Percentiles rank a stretch among this genome's conserved stretches.
These are phyloP conservation scores for Platynereis dumerilii DNA, from an alignment of 2,888 invertebrate species.

Conservation along the genomic window DNA sequence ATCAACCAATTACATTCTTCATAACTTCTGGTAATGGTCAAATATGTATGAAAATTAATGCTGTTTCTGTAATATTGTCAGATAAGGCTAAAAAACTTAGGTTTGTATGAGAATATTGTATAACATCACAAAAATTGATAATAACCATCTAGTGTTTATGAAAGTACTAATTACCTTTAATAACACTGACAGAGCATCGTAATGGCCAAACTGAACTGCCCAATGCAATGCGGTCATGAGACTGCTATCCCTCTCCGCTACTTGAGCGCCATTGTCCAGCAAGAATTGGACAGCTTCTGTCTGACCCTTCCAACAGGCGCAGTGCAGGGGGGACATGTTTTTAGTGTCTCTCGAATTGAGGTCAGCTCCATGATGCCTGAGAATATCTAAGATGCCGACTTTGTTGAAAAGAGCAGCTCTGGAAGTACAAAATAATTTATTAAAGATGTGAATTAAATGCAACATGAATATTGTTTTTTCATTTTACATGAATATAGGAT, in stretches of 20 bases:
- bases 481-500: too few relatives aligned
- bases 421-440: constrained; percentile 4
- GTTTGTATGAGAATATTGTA: too few relatives aligned
- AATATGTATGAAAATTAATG: too few relatives aligned
- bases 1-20: too few relatives aligned
- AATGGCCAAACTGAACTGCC: constrained; percentile 43
- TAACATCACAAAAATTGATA: too few relatives aligned
- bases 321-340: constrained; percentile 40
- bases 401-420: constrained; percentile 42
- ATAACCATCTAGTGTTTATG: too few relatives aligned
- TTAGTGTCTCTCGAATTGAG: constrained; percentile 40
- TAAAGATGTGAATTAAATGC: too few relatives aligned
- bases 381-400: constrained; percentile 36
- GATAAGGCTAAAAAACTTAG: too few relatives aligned
- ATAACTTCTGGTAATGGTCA: too few relatives aligned
- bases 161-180: constrained; percentile 38
- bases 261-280: constrained; percentile 38
- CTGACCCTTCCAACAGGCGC: constrained; percentile 43
- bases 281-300: constrained; percentile 40
- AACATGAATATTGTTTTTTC: too few relatives aligned
- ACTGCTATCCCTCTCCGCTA: constrained; percentile 39
- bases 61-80: too few relatives aligned
- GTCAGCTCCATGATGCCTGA: constrained; percentile 35
- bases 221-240: constrained; percentile 42
- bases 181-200: constrained; percentile 32